Evolutionary conservation across 2,113 vertebrate species (phyloP), one percentile per base, ranked within the genome.

Genomic region (Sebastes fasciatus): DNA sequence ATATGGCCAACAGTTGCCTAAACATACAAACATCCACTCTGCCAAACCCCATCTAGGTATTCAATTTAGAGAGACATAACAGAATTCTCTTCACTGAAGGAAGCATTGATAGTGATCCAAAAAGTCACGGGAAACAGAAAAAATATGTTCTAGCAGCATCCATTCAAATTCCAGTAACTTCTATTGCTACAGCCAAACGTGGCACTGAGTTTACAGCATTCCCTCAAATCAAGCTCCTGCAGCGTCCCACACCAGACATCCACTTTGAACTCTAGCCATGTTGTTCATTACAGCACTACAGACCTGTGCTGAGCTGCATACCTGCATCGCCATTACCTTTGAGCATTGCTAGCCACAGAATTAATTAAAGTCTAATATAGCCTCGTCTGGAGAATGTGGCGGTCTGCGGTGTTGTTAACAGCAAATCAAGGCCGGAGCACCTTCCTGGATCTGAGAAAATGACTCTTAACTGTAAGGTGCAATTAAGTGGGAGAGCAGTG

Each of bases 291-390:
- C 84, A 69, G 57, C 42, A 4, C 74, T 74, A 64, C 55, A 84
- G 82, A 69, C 70, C 80, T 54, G 62, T 11, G 48, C 80, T 82
- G 77, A 54, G 68, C 54, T 73, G 78, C 75, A 88, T 82, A 82
- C 76, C 74, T 74, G 64, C 79, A 72, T 69, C 40, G 4, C 57
- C 78, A 63, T 82, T 85, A 86, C 85, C 80, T 89, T 58, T 73
- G 89, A 90, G 95, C 91, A 94, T 88, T 89, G 79, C 23, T 85
- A 86, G 91, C 80, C 88, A 91, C 85, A 83, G 91, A 95, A 95
- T 96, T 96, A 96, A 96, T 95, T 94, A 92, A 85, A 93, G 86
- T 86, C 88, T 95, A 93, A 96, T 92, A 94, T 91, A 91, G 90
- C 88, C 91, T 67, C 83, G 93, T 96, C 94, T 95, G 85, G 80